Evolutionary conservation across 1,140 invertebrate genomes (phyloP).

Genomic region (Chrysomallon squamiferum): DNA sequence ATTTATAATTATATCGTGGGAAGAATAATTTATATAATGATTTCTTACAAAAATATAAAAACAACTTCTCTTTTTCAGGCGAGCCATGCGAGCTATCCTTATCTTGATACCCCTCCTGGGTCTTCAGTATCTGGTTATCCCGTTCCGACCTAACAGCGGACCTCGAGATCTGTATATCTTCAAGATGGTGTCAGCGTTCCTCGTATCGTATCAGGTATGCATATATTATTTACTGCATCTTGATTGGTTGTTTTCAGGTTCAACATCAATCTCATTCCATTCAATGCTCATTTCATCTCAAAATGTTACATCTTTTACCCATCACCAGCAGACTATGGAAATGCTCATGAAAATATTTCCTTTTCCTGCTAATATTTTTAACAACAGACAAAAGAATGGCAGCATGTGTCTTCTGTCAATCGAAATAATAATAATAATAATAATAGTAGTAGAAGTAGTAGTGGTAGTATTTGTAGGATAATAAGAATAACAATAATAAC

Average conservation of each 20-base stretch:
- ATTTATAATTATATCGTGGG: too few species aligned
- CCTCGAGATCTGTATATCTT: constrained; percentile 19
- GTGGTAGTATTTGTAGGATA: too few species aligned
- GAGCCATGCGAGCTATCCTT: constrained; percentile 69
- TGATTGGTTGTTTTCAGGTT: not conserved
- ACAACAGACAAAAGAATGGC: not conserved
- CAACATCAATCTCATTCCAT: not conserved
- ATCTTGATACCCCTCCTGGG: constrained; percentile 62
- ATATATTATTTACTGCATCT: not conserved
- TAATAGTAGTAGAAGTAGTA: too few species aligned
- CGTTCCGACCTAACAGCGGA: constrained; percentile 14
- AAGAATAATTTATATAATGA: too few species aligned
- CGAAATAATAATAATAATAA: too few species aligned
- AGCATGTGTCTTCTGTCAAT: not conserved
- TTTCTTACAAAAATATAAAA: too few species aligned
- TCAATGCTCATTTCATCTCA: not conserved
- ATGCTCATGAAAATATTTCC: not conserved
- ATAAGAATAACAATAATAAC: too few species aligned
- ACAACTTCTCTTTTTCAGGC: too few species aligned
- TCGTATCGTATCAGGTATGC: constrained; percentile 45
- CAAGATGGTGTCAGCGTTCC: constrained; percentile 36
- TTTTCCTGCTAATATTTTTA: not conserved
- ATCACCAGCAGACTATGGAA: not conserved
- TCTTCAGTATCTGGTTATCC: constrained; percentile 43
- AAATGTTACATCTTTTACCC: not conserved